phyloP scores from a whole-genome alignment of 2,797 vertebrate genomes.

The Melanotaenia maccullochi region DNA sequence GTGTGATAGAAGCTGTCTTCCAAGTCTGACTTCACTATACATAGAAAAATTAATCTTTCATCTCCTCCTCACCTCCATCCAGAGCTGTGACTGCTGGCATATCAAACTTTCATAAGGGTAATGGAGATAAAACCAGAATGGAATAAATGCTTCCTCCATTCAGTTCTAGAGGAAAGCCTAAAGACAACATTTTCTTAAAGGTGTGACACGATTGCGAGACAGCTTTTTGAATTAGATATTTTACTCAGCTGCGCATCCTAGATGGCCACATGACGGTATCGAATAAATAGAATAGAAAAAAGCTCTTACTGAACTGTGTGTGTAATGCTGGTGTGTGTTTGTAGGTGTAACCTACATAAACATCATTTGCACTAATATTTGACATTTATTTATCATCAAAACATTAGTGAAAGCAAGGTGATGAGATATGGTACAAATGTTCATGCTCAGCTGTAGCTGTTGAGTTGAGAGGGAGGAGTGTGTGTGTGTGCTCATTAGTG shows the following conservation, averaged over 20 bases:
- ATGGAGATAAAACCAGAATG: slow-evolving; percentile 81
- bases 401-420: slow-evolving; percentile 25
- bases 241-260: slow-evolving; percentile 7
- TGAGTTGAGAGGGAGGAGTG: background rate
- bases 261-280: background rate
- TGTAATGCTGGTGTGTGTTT: background rate
- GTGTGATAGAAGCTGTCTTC: slow-evolving; percentile 11
- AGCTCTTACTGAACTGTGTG: background rate
- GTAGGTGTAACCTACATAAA: background rate
- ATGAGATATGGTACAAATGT: background rate
- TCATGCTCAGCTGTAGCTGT: slow-evolving; percentile 1
- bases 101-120: slow-evolving; percentile 82
- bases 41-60: slow-evolving; percentile 75
- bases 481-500: background rate
- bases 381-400: slow-evolving; percentile 9
- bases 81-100: slow-evolving; percentile 41
- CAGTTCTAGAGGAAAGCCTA: slow-evolving; percentile 39
- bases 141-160: slow-evolving; percentile 37
- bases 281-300: slow-evolving; percentile 29
- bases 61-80: slow-evolving; percentile 63
- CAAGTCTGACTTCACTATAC: slow-evolving; percentile 49
- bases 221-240: slow-evolving; percentile 34
- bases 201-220: slow-evolving; percentile 66
- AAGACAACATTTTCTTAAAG: slow-evolving; percentile 37
- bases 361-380: slow-evolving; percentile 2